Evolutionary conservation across 2,888 invertebrate genomes (phyloP).

Genomic region (Lysandra bellargus): DNA sequence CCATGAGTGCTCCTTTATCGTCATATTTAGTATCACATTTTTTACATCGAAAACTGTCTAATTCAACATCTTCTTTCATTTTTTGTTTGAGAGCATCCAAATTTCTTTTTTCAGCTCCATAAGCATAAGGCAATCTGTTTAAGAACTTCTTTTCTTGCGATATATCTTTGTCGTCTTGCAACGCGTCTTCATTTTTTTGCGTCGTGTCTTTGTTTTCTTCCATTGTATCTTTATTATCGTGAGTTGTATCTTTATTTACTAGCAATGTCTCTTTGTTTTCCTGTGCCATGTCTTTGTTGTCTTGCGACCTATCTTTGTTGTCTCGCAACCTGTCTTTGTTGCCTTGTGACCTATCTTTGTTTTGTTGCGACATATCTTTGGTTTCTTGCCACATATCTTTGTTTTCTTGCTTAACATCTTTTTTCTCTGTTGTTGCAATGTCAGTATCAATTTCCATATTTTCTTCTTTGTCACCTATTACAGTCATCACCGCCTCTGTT

Average conservation of each 20-base stretch:
- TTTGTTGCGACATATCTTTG: conserved; percentile 34
- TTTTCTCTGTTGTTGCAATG: conserved; percentile 32
- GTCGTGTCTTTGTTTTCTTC: conserved; percentile 37
- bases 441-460: conserved; percentile 34
- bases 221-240: conserved; percentile 31
- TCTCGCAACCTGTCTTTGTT: not conserved
- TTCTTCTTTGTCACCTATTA: conserved; percentile 35
- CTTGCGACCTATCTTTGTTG: not conserved
- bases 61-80: conserved; percentile 65
- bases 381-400: conserved; percentile 24
- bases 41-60: conserved; percentile 70
- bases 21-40: conserved; percentile 75
- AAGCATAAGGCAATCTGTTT: conserved; percentile 58
- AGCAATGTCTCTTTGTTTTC: conserved; percentile 35
- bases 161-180: conserved; percentile 30
- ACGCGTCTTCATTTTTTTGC: not conserved
- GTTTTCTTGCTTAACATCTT: not conserved
- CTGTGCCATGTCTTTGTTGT: conserved; percentile 31
- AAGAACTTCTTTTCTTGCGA: conserved; percentile 42
- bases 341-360: conserved; percentile 33
- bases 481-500: conserved; percentile 38
- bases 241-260: not conserved
- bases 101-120: conserved; percentile 66
- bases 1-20: conserved; percentile 74
- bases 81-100: conserved; percentile 61